These are phyloP conservation scores for Bombus fervidus DNA, from an alignment of 1,140 invertebrate genomes.

Conservation along the genomic window DNA sequence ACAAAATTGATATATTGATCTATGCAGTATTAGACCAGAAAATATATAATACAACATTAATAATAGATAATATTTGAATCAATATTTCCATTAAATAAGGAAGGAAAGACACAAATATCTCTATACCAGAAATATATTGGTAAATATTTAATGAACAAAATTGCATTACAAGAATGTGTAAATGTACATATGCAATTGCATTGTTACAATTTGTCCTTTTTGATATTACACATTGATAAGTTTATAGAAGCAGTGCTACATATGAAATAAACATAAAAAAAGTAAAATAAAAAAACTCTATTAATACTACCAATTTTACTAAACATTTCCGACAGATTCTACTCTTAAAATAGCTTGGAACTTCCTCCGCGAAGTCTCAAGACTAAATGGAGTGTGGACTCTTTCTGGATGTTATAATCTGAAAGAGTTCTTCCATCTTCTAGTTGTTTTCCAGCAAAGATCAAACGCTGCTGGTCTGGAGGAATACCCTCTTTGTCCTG, in stretches of 20 bases:
- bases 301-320: slow-evolving; percentile 31
- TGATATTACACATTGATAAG: slow-evolving; percentile 15
- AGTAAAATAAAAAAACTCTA: neutral
- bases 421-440: too few species aligned
- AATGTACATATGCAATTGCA: neutral
- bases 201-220: neutral
- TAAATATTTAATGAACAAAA: slow-evolving; percentile 29
- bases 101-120: neutral
- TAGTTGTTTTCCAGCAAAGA: too few species aligned
- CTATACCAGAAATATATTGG: neutral
- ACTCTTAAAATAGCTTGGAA: neutral
- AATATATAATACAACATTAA: neutral
- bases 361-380: slow-evolving; percentile 30
- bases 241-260: slow-evolving; percentile 11
- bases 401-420: too few species aligned
- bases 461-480: too few species aligned
- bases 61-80: neutral
- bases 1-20: too few species aligned
- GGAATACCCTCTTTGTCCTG: too few species aligned
- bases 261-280: slow-evolving; percentile 18
- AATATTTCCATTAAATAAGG: neutral
- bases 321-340: neutral
- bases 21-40: neutral
- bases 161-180: slow-evolving; percentile 16
- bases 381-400: neutral